Percentiles rank a stretch among this genome's conserved stretches.
These are phyloP conservation scores for Aphidoletes aphidimyza DNA, from an alignment of 2,888 invertebrate genomes.

Conservation along the genomic window DNA sequence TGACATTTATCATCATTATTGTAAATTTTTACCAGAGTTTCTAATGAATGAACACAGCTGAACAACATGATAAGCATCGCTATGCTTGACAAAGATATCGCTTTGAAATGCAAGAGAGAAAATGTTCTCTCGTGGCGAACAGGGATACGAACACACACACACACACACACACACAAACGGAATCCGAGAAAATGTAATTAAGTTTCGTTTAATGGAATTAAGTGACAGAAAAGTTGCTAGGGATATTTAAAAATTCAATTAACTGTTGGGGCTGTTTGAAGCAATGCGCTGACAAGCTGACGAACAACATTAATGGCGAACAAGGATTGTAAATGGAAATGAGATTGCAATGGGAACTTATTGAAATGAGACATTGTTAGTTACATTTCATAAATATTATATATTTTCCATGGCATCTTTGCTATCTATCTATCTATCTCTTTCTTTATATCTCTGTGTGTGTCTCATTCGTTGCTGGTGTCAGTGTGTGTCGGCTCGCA, in stretches of 20 bases:
- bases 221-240: neutral
- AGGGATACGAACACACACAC: neutral
- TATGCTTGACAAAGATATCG: no score
- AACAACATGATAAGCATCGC: no score
- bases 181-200: neutral
- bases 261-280: neutral
- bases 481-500: neutral
- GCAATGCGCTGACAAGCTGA: neutral
- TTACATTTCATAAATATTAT: neutral
- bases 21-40: no score
- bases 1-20: no score
- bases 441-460: neutral
- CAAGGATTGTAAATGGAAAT: neutral
- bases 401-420: neutral
- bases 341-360: neutral
- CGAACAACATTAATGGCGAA: neutral
- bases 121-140: no score
- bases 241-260: slow-evolving; percentile 31
- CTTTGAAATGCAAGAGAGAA: no score
- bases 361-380: neutral
- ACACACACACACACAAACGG: neutral
- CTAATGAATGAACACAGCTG: no score
- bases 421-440: no score
- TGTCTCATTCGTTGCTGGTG: neutral
- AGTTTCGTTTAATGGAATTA: slow-evolving; percentile 16